Evolutionary conservation across 2,888 invertebrate genomes (phyloP).

Genomic region (Ormyrus nitidulus): DNA sequence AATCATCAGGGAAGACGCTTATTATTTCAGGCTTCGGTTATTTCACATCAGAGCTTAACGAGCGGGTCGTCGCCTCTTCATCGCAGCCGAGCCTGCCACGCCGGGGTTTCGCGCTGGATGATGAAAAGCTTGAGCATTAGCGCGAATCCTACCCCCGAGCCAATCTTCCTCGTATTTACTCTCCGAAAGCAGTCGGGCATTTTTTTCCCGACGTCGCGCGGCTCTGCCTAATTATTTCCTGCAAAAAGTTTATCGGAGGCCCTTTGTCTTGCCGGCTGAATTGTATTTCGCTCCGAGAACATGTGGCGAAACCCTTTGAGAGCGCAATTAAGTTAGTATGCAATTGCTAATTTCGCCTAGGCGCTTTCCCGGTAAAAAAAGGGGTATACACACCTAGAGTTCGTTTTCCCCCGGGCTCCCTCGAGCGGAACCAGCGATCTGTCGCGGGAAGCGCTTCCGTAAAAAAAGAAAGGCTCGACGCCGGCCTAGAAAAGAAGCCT

Average conservation of each 20-base stretch:
- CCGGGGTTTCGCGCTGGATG: background rate
- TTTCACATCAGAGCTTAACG: slow-evolving; percentile 43
- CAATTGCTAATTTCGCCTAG: slow-evolving; percentile 43
- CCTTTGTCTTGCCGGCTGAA: slow-evolving; percentile 33
- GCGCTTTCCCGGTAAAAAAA: slow-evolving; percentile 41
- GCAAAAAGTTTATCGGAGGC: slow-evolving; percentile 42
- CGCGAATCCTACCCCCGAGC: too few relatives aligned
- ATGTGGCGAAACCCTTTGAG: slow-evolving; percentile 34
- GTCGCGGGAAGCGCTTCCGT: slow-evolving; percentile 49
- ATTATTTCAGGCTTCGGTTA: slow-evolving; percentile 71
- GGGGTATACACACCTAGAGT: background rate
- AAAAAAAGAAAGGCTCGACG: slow-evolving; percentile 59
- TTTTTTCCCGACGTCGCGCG: too few relatives aligned
- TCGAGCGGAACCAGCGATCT: slow-evolving; percentile 48
- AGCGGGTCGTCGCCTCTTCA: slow-evolving; percentile 20
- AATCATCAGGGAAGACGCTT: slow-evolving; percentile 68
- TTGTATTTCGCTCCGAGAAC: slow-evolving; percentile 29
- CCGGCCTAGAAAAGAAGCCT: slow-evolving; percentile 36
- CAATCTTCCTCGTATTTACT: background rate
- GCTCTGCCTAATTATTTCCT: slow-evolving; percentile 29
- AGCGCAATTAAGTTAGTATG: slow-evolving; percentile 43
- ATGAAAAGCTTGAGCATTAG: background rate
- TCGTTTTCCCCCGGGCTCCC: slow-evolving; percentile 9
- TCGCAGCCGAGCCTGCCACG: background rate
- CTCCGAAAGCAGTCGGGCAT: background rate